Conservation (phyloP, 1,140 invertebrate species). For the Venustaconcha ellipsiformis region DNA sequence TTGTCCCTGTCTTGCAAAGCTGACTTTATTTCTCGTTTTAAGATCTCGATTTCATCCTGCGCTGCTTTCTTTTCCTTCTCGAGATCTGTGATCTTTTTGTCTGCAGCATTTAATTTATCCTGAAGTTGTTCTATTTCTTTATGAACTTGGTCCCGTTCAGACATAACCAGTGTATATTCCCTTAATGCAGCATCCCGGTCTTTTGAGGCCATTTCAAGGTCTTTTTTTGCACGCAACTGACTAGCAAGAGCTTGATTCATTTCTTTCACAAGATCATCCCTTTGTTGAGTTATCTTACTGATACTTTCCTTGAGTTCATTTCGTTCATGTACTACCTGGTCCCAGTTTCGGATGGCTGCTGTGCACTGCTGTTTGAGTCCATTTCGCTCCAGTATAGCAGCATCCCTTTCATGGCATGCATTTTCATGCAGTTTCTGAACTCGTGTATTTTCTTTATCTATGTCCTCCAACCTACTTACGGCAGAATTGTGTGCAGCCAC, state of each 20-base stretch:
- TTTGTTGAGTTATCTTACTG: constrained; percentile 72
- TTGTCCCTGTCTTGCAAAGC: constrained; percentile 87
- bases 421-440: constrained; percentile 86
- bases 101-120: constrained; percentile 87
- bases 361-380: constrained; percentile 90
- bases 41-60: constrained; percentile 81
- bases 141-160: constrained; percentile 92
- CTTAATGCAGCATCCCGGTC: constrained; percentile 86
- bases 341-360: constrained; percentile 87
- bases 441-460: constrained; percentile 78
- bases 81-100: constrained; percentile 83
- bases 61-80: constrained; percentile 85
- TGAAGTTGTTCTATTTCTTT: constrained; percentile 97
- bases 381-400: constrained; percentile 82
- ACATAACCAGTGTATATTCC: constrained; percentile 91
- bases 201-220: constrained; percentile 85
- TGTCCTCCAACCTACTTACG: constrained; percentile 77
- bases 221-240: constrained; percentile 79
- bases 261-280: constrained; percentile 84
- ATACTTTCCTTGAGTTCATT: constrained; percentile 83
- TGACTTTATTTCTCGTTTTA: constrained; percentile 85
- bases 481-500: constrained; percentile 83
- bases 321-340: constrained; percentile 85
- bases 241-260: constrained; percentile 82
- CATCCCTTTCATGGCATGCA: constrained; percentile 79